phyloP scores from a whole-genome alignment of 2,888 invertebrate genomes.

The Eupithecia dodoneata region DNA sequence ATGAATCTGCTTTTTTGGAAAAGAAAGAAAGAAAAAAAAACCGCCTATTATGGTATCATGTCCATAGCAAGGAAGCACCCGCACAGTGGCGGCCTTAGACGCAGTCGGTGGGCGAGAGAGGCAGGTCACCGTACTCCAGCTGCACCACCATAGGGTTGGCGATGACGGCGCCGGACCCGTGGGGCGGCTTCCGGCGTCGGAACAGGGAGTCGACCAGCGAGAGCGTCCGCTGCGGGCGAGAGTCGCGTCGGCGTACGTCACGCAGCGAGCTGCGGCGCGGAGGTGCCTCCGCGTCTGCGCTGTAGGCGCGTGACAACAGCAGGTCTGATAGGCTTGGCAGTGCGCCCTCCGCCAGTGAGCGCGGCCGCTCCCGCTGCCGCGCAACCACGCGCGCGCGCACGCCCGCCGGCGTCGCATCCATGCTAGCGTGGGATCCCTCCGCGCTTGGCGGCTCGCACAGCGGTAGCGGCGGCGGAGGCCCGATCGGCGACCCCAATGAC shows the following conservation, averaged over 20 bases:
- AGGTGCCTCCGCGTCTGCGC: conserved; percentile 47
- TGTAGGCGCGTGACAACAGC: conserved; percentile 60
- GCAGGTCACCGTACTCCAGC: conserved; percentile 39
- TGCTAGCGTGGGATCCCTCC: conserved; percentile 59
- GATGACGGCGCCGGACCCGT: conserved; percentile 53
- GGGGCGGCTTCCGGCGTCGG: conserved; percentile 48
- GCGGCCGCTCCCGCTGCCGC: conserved; percentile 65
- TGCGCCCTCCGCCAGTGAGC: conserved; percentile 62
- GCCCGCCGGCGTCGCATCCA: conserved; percentile 58
- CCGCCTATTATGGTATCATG: neutral
- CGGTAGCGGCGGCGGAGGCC: neutral
- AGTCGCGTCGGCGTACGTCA: neutral
- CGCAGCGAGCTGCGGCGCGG: conserved; percentile 52
- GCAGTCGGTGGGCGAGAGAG: neutral
- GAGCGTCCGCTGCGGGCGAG: conserved; percentile 49
- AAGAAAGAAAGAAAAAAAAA: no score
- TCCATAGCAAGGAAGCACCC: neutral
- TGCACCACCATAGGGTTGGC: conserved; percentile 72
- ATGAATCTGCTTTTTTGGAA: neutral
- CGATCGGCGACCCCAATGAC: neutral
- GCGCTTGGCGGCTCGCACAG: neutral
- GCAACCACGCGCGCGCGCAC: conserved; percentile 65
- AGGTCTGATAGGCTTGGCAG: conserved; percentile 58
- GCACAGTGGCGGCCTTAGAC: conserved; percentile 1
- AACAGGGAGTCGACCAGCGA: conserved; percentile 59